Evolutionary conservation across 2,113 vertebrate genomes (phyloP).

Genomic region (Eulemur rufifrons): DNA sequence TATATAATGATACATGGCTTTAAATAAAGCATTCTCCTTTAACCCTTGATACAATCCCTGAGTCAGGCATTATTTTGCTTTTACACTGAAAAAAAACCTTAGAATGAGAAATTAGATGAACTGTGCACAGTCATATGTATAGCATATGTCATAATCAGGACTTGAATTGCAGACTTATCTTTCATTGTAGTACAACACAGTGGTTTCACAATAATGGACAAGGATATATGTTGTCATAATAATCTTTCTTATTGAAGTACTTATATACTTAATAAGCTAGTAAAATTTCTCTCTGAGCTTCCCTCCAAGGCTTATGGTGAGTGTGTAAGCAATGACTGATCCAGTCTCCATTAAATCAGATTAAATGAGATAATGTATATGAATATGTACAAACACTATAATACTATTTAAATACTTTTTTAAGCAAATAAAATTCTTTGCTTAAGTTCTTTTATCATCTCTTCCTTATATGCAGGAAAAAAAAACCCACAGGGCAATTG

Average conservation of each 20-base stretch:
- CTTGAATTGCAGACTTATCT: background rate
- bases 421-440: background rate
- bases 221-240: background rate
- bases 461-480: background rate
- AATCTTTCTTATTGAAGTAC: background rate
- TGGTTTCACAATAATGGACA: background rate
- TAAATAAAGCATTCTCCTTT: background rate
- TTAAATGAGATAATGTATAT: background rate
- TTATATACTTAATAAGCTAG: background rate
- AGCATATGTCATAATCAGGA: background rate
- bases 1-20: background rate
- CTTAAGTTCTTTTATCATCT: background rate
- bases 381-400: background rate
- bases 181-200: background rate
- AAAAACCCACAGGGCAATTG: background rate
- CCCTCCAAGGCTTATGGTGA: background rate
- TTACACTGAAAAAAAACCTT: background rate
- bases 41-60: background rate
- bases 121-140: background rate
- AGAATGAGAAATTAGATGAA: background rate
- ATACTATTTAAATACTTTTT: background rate
- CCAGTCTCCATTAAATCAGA: background rate
- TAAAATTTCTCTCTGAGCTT: background rate
- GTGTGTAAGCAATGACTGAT: background rate
- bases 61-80: background rate